Percentiles rank a stretch among this genome's conserved stretches.
Evolutionary conservation across 2,888 invertebrate species (phyloP).

Genomic region (Sarcophaga caerulescens): DNA sequence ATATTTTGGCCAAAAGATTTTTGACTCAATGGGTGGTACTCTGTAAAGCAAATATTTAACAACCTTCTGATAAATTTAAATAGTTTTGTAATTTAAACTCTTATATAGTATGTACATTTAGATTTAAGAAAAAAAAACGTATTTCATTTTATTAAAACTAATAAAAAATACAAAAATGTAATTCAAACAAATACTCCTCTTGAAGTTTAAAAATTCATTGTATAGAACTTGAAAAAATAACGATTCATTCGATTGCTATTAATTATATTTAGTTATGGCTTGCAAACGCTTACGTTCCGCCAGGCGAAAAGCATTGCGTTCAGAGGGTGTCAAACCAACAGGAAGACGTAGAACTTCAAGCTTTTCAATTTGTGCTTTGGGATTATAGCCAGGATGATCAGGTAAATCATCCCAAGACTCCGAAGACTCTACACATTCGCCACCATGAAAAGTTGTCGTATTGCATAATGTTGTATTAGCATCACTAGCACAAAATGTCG

Average conservation of each 20-base stretch:
- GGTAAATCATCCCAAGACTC: constrained; percentile 72
- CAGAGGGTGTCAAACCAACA: constrained; percentile 71
- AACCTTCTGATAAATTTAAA: too few relatives aligned
- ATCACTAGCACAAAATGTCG: constrained; percentile 47
- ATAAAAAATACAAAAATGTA: too few relatives aligned
- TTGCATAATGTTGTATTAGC: constrained; percentile 6
- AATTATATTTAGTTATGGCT: constrained; percentile 22
- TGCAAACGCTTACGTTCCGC: constrained; percentile 71
- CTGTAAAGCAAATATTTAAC: too few relatives aligned
- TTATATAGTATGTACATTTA: too few relatives aligned
- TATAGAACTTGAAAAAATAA: not conserved
- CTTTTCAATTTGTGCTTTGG: constrained; percentile 67
- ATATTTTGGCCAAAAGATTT: too few relatives aligned
- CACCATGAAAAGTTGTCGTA: constrained; percentile 44
- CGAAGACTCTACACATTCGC: constrained; percentile 61
- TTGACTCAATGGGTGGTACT: too few relatives aligned
- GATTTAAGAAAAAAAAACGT: too few relatives aligned
- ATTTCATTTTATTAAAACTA: too few relatives aligned
- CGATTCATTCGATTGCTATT: not conserved
- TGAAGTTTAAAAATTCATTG: not conserved
- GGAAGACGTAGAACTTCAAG: constrained; percentile 71
- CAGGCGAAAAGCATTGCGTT: constrained; percentile 70
- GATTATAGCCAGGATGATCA: constrained; percentile 71
- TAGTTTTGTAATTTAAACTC: too few relatives aligned
- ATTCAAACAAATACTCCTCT: too few relatives aligned